Evolutionary conservation across 2,113 vertebrate species (phyloP), one percentile per base, ranked within the genome.

Genomic region (Penelope pileata): DNA sequence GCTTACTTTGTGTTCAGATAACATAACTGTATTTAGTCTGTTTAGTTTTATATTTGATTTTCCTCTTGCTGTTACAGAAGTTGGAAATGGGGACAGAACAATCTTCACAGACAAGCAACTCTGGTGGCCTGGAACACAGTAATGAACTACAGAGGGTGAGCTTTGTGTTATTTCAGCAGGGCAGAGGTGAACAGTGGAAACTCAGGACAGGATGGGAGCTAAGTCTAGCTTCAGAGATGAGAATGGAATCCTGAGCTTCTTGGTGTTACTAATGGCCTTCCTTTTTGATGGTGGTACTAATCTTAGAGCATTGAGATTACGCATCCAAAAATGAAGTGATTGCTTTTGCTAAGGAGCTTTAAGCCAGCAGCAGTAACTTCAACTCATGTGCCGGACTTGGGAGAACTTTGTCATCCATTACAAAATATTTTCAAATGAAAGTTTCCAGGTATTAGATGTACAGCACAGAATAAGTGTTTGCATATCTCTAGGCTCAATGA

Each of bases 91-190:
- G 63, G 86, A 86, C 92, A 26, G 95, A 97, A 47, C 96, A 97
- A 69, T 91, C 97, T 27, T 95, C 92, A 56, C 97, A 98, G 32
- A 89, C 70, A 30, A 76, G 58, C 84, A 91, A 91, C 72, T 80
- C 92, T 66, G 95, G 79, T 92, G 97, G 93, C 76, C 91, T 98
- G 64, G 98, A 98, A 64, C 91, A 95, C 69, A 92, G 79, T 69
- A 70, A 89, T 47, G 98, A 99, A 60, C 95, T 98, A 54, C 97
- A 98, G 48, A 98, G 98, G 99, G 99, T 99, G 93, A 90, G 13
- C n/a, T 47, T 60, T 32, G 70, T 21, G 42, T n/a, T 56, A 6
- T 29, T 88, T 56, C 15, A n/a, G 36, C 12, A 8, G 47, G 54
- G 19, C 50, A 66, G 29, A 1, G 3, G 8, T 23, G 14, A 53